Evolutionary conservation across 2,888 invertebrate species (phyloP).

Genomic region (Dascillus cervinus): DNA sequence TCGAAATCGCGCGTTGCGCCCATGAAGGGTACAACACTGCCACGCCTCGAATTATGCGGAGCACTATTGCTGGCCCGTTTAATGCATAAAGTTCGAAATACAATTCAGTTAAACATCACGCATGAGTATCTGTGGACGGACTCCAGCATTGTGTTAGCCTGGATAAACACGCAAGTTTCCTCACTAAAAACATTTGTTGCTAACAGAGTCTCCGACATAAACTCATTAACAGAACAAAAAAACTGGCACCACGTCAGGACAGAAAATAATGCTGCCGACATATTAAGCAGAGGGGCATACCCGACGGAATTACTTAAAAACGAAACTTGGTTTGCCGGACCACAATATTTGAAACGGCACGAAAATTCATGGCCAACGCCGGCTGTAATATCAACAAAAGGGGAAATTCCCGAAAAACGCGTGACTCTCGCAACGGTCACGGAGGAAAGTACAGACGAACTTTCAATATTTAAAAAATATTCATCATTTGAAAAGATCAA

Average conservation of each 20-base stretch:
- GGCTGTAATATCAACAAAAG: no score
- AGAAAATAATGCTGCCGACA: slow-evolving; percentile 1
- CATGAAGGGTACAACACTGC: background rate
- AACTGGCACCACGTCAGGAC: slow-evolving; percentile 2
- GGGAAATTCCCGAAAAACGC: slow-evolving; percentile 1
- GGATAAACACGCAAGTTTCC: slow-evolving; percentile 3
- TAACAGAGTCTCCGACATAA: slow-evolving; percentile 12
- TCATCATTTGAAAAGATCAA: slow-evolving; percentile 3
- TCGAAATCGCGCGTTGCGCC: slow-evolving; percentile 4
- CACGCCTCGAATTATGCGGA: slow-evolving; percentile 2
- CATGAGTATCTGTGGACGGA: background rate
- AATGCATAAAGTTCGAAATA: background rate
- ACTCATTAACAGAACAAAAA: slow-evolving; percentile 2
- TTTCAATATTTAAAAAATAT: slow-evolving; percentile 3
- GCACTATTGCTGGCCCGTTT: slow-evolving; percentile 1
- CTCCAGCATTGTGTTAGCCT: slow-evolving; percentile 2
- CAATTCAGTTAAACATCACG: background rate
- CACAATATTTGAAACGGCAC: slow-evolving; percentile 1
- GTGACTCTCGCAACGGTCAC: background rate
- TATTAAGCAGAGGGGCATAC: slow-evolving; percentile 1
- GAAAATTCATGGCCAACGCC: background rate
- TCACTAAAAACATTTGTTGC: slow-evolving; percentile 4
- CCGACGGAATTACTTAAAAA: background rate
- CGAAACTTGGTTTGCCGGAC: slow-evolving; percentile 1
- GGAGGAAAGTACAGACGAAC: background rate